Evolutionary conservation across 2,888 invertebrate species (phyloP).

Genomic region (Chirona hameri): DNA sequence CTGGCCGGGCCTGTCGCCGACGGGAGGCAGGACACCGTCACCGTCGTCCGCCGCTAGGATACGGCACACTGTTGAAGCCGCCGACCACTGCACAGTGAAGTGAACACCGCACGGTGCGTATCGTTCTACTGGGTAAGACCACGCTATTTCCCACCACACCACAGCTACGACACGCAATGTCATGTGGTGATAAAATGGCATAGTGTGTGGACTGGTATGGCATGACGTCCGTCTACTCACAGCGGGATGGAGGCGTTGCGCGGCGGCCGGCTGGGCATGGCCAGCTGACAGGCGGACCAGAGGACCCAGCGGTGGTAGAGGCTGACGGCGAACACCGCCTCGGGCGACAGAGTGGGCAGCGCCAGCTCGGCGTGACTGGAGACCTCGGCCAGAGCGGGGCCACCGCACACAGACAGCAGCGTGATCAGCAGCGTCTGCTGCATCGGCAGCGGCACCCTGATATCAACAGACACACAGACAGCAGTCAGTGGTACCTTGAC

Average conservation of each 20-base stretch:
- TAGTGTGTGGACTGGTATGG: no score
- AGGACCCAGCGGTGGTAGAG: conserved; percentile 26
- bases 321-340: conserved; percentile 7
- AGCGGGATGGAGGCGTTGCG: background rate
- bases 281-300: conserved; percentile 5
- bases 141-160: no score
- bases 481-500: background rate
- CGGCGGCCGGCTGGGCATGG: background rate
- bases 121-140: no score
- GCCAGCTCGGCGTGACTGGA: background rate
- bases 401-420: conserved; percentile 3
- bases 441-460: conserved; percentile 27
- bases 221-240: background rate
- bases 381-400: background rate
- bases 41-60: no score
- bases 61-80: no score
- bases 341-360: background rate
- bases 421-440: conserved; percentile 11
- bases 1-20: background rate
- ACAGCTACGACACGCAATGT: no score
- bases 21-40: no score
- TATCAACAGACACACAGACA: background rate
- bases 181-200: no score
- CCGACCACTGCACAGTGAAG: no score
- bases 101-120: background rate